Percentiles rank a stretch among this genome's conserved stretches.
These are phyloP conservation scores for Ophioninae sp. DNA, from an alignment of 2,888 invertebrate species.

Conservation along the genomic window DNA sequence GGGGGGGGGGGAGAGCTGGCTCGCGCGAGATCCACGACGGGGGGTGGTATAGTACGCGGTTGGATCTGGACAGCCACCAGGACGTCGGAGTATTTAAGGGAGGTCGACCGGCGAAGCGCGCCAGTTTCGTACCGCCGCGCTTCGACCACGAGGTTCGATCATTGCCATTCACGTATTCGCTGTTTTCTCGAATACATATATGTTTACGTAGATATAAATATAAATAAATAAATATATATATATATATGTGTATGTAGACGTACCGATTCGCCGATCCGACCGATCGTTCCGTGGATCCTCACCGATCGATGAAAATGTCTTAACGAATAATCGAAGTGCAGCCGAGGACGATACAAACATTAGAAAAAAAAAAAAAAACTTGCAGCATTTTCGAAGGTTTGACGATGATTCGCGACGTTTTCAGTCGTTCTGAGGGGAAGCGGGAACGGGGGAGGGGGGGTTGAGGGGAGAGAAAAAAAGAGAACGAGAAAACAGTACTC, in stretches of 20 bases:
- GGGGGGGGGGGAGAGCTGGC: slow-evolving; percentile 58
- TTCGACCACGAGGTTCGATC: slow-evolving; percentile 63
- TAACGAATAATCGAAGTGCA: not conserved
- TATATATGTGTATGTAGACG: too few species aligned
- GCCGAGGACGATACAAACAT: not conserved
- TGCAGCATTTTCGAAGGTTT: not conserved
- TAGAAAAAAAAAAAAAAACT: not conserved
- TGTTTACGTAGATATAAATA: too few species aligned
- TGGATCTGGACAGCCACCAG: slow-evolving; percentile 72
- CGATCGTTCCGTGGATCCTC: not conserved
- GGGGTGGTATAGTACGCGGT: slow-evolving; percentile 69
- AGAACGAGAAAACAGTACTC: not conserved
- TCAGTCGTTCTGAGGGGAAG: too few species aligned
- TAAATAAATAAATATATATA: too few species aligned
- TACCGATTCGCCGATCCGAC: not conserved
- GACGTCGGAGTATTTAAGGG: slow-evolving; percentile 76
- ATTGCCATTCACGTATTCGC: slow-evolving; percentile 25
- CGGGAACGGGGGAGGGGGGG: too few species aligned
- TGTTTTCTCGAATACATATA: too few species aligned
- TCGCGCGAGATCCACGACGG: slow-evolving; percentile 56
- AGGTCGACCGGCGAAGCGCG: slow-evolving; percentile 74
- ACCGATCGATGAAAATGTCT: not conserved
- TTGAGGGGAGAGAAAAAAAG: not conserved
- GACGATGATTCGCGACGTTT: slow-evolving; percentile 5
- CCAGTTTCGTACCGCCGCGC: slow-evolving; percentile 69